Conservation (phyloP, 2,888 invertebrate genomes). For the Mongoloraphidia duomilia region DNA sequence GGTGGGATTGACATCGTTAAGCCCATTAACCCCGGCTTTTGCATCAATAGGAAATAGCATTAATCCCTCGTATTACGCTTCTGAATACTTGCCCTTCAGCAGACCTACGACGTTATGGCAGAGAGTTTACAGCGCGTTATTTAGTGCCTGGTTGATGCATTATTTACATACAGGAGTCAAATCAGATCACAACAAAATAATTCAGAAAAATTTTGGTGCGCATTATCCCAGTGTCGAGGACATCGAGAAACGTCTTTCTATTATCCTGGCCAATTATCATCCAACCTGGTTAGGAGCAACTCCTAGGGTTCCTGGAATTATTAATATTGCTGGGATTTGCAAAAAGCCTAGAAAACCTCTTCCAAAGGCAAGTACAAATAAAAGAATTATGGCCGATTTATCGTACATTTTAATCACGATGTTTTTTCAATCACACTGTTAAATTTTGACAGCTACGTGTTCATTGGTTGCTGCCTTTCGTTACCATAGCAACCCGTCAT, state of each 20-base stretch:
- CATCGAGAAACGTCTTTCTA: constrained; percentile 18
- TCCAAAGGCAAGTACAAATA: constrained; percentile 22
- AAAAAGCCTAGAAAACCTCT: constrained; percentile 23
- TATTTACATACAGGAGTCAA: constrained; percentile 4
- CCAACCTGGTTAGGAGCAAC: constrained; percentile 23
- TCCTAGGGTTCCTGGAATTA: constrained; percentile 26
- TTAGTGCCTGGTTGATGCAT: constrained; percentile 2
- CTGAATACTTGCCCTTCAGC: neutral
- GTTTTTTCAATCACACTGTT: no score
- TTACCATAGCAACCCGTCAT: no score
- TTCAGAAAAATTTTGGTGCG: constrained; percentile 8
- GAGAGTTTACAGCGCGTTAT: neutral
- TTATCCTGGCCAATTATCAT: constrained; percentile 27
- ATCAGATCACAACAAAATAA: constrained; percentile 9
- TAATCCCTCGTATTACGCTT: constrained; percentile 11
- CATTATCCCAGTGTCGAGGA: constrained; percentile 7
- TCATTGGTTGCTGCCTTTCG: no score
- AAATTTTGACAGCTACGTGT: no score
- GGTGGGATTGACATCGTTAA: constrained; percentile 14
- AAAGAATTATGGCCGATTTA: neutral
- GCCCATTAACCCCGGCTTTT: constrained; percentile 3
- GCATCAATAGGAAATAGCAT: constrained; percentile 14
- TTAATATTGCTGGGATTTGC: constrained; percentile 28
- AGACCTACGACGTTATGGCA: neutral
- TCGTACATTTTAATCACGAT: no score